Base-by-base conservation (phyloP, 2,113 vertebrate genomes). In the Saccopteryx bilineata region DNA sequence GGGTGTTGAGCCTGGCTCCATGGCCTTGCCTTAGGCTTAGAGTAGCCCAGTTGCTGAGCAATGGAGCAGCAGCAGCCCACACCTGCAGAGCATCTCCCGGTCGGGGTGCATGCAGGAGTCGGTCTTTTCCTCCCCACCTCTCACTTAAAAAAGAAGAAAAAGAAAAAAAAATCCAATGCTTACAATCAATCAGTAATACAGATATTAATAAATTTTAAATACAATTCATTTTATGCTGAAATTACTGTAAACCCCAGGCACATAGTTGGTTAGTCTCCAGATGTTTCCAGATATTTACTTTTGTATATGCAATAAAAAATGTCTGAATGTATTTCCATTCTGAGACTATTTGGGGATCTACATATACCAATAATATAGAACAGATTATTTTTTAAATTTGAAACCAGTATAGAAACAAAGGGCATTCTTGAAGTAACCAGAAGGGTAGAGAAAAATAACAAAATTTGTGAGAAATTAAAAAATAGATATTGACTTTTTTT, bases 201-300 rank as follows among this genome's bases (percentile, higher is more conserved):
- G n/a, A 28, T 76, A 71, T 48, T 23, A 69, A 63, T 66, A 4
- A 84, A 28, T 81, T 80, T 88, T 82, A 66, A 93, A 82, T 5
- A 11, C 12, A 69, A 5, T 72, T 2, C 19, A 21, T 63, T 87
- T 94, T 52, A 85, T 88, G 88, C 11, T 72, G 13, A 24, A 8
- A 78, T 33, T 87, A 66, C 14, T 75, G 76, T 79, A 86, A 79
- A 89, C 78, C n/a, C 7, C 15, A 90, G 28, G 48, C 23, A 94
- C 1, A 94, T 72, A 90, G 54, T 33, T 39, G 2, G 26, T 68
- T 12, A 71, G 28, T 50, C 23, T 78, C 12, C 26, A 52, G 28
- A 56, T 76, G 14, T 61, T 88, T 85, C 65, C 7, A 60, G 33
- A 39, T 66, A 84, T 92, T 95, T 95, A 68, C 2, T 79, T 58